A percentile compares a stretch with the other conserved stretches of the same genome.
Conservation (phyloP, 2,888 invertebrate genomes). For the Xanthostigma xanthostigma region DNA sequence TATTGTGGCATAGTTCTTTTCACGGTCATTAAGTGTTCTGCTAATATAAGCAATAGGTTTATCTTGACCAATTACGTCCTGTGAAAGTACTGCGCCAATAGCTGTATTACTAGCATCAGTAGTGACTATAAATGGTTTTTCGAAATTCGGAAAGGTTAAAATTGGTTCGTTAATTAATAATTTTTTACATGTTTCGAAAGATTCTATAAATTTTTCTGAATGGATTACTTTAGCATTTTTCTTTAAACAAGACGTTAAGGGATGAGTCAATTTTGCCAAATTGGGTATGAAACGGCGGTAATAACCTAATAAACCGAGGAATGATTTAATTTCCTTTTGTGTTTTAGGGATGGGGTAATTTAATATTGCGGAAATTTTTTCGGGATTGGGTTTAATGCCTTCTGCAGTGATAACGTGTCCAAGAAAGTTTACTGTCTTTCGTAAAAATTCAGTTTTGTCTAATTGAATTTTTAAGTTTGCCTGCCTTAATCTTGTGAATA, state of each 20-base stretch:
- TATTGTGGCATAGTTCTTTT: constrained; percentile 15
- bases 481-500: constrained; percentile 17
- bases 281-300: constrained; percentile 12
- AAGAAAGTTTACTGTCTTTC: constrained; percentile 22
- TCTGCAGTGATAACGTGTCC: constrained; percentile 23
- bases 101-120: constrained; percentile 15
- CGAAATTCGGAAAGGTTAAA: constrained; percentile 13
- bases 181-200: constrained; percentile 10
- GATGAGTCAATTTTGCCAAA: constrained; percentile 13
- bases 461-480: constrained; percentile 16
- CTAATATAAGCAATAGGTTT: constrained; percentile 14
- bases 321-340: constrained; percentile 19
- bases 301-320: constrained; percentile 1
- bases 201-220: constrained; percentile 1
- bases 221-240: constrained; percentile 10
- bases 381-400: constrained; percentile 22
- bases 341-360: constrained; percentile 18
- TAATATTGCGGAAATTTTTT: constrained; percentile 15
- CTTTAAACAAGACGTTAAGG: constrained; percentile 9
- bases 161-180: constrained; percentile 8
- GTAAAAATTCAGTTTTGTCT: constrained; percentile 22
- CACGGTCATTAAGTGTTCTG: constrained; percentile 12
- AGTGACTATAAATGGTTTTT: constrained; percentile 11
- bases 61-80: constrained; percentile 9
- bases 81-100: constrained; percentile 13